Conservation (phyloP, 2,113 vertebrate genomes). For the Copsychus sechellarum region DNA sequence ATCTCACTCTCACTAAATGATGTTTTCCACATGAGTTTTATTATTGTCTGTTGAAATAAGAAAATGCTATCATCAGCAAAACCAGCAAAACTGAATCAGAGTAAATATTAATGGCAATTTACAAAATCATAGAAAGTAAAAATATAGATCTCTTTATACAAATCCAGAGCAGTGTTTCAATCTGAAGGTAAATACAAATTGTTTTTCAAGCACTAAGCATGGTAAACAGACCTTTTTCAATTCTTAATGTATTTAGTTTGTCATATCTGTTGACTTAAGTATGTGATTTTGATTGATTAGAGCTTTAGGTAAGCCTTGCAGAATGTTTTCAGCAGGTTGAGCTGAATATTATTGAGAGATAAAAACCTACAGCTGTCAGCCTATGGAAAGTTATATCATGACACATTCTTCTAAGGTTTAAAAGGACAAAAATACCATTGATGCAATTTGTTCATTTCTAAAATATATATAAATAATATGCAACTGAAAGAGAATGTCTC, state of each 20-base stretch:
- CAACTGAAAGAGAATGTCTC: neutral
- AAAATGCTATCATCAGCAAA: neutral
- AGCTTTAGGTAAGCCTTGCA: neutral
- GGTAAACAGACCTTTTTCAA: neutral
- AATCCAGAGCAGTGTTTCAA: neutral
- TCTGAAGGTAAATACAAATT: neutral
- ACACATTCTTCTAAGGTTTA: neutral
- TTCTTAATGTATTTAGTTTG: neutral
- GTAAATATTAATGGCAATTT: neutral
- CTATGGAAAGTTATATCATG: neutral
- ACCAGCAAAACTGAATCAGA: neutral
- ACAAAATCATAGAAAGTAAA: neutral
- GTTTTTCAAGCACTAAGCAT: neutral
- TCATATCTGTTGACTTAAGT: neutral
- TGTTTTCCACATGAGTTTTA: neutral
- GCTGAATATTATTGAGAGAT: neutral
- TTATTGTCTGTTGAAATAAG: neutral
- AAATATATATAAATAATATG: neutral
- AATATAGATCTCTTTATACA: neutral
- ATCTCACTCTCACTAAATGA: neutral
- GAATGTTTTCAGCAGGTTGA: neutral
- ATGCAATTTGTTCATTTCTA: neutral
- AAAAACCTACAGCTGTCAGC: neutral
- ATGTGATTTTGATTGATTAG: neutral
- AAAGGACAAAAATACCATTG: neutral